Conservation (phyloP, 37 sponge, comb jelly and placozoan genomes). For the Ianthella basta region DNA sequence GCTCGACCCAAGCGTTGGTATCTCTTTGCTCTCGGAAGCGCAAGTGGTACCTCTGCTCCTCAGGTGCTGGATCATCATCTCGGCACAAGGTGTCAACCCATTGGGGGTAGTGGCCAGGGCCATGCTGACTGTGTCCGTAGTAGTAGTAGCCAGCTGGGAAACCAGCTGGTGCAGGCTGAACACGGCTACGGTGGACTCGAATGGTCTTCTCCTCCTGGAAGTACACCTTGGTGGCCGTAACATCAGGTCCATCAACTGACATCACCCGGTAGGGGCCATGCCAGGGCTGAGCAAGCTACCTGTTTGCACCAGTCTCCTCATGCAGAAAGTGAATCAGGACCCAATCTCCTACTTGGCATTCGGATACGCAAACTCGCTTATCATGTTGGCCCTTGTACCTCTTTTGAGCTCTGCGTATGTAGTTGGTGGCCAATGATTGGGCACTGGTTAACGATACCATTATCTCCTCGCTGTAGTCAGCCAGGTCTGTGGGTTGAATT, state of each 20-base stretch:
- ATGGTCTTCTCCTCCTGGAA: constrained; percentile 42
- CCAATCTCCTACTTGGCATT: constrained; percentile 33
- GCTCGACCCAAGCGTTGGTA: too few species aligned
- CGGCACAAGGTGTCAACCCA: too few species aligned
- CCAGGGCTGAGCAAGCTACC: constrained; percentile 38
- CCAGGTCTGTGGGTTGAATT: neutral
- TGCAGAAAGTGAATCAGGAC: constrained; percentile 50
- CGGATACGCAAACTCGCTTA: neutral
- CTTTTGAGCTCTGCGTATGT: constrained; percentile 37
- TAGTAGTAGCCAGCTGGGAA: too few species aligned
- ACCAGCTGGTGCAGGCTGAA: constrained; percentile 29
- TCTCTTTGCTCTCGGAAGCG: too few species aligned
- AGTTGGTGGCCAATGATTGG: constrained; percentile 5
- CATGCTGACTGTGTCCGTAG: too few species aligned
- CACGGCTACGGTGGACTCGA: constrained; percentile 42
- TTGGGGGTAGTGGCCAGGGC: too few species aligned
- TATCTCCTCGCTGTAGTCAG: constrained; percentile 20
- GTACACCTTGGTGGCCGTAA: constrained; percentile 48
- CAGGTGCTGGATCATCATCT: too few species aligned
- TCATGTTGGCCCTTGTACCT: constrained; percentile 31
- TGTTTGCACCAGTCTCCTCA: constrained; percentile 49
- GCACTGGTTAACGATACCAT: constrained; percentile 21
- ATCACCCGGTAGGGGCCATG: constrained; percentile 25
- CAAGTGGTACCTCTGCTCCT: too few species aligned
- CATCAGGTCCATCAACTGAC: constrained; percentile 4